phyloP scores from a whole-genome alignment of 2,797 vertebrate genomes.

The Sebastes oblongus region DNA sequence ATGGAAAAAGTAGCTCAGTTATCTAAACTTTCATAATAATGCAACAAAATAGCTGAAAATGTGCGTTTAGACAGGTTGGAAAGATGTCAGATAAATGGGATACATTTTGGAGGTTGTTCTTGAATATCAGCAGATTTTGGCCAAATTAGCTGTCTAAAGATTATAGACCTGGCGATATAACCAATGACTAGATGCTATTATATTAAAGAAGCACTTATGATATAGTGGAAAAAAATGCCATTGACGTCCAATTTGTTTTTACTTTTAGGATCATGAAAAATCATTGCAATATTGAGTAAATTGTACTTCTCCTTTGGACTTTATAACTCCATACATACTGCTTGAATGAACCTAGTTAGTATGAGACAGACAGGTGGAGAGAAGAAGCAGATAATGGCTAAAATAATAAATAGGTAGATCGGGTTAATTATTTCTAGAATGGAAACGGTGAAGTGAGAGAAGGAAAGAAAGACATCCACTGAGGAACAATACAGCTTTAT shows the following conservation, averaged over 20 bases:
- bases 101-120: not conserved
- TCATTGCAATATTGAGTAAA: not conserved
- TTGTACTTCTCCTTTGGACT: not conserved
- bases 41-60: not conserved
- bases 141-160: not conserved
- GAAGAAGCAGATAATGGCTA: not conserved
- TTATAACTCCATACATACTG: not conserved
- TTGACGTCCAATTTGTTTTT: not conserved
- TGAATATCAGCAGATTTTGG: not conserved
- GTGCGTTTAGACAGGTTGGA: not conserved
- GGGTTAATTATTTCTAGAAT: constrained; percentile 54
- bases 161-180: not conserved
- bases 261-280: not conserved
- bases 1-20: not conserved
- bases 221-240: not conserved
- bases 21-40: not conserved
- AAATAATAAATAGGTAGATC: constrained; percentile 24
- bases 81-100: not conserved
- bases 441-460: constrained; percentile 7
- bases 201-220: not conserved
- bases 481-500: constrained; percentile 55
- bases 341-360: not conserved
- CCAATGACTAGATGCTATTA: not conserved
- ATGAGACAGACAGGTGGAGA: not conserved
- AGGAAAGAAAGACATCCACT: constrained; percentile 20